Evolutionary conservation across 2,113 vertebrate genomes (phyloP), one percentile per base, ranked within the genome.

Genomic region (Ibidorhyncha struthersii): DNA sequence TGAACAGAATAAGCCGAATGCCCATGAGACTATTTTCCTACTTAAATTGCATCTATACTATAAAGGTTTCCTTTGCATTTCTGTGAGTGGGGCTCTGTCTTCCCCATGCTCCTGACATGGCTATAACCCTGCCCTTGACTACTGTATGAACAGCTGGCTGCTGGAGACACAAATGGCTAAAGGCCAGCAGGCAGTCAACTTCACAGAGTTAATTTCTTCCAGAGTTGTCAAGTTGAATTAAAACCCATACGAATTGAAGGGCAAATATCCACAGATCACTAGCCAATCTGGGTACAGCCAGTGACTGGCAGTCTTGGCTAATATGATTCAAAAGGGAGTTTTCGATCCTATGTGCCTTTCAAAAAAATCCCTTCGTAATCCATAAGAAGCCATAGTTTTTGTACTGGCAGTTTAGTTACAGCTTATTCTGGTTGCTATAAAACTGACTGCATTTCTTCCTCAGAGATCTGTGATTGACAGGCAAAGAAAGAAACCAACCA

Each of bases 401-500:
- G 26, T 76, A 38, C 77, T 82, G 77, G 52, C 55, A 62, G n/a
- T 93, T 92, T 70, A 95, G 69, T 58, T 96, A 85, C 82, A 77
- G 82, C 52, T 94, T 84, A 67, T 91, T 93, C 84, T 96, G 83
- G 80, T 84, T 47, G 26, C 86, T 72, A 10, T 78, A 92, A 92
- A 95, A 86, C 61, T 49, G 62, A 86, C 52, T 89, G 63, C 69
- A 32, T 76, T 95, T 91, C 67, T 77, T 78, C 86, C 80, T 89
- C 40, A 3, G 61, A 91, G 77, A 56, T 71, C 71, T 91, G 84
- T 70, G 84, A 70, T 70, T 95, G 95, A 95, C 89, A 94, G 71
- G 62, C 66, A 87, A 69, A 91, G 73, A 94, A 94, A 91, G 93
- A 96, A 95, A 88, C 52, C 78, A 91, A 77, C 94, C 93, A 94